A percentile compares a stretch with the other conserved stretches of the same genome.
These are phyloP conservation scores for Casuarius casuarius DNA, from an alignment of 2,113 vertebrate species.

Conservation along the genomic window DNA sequence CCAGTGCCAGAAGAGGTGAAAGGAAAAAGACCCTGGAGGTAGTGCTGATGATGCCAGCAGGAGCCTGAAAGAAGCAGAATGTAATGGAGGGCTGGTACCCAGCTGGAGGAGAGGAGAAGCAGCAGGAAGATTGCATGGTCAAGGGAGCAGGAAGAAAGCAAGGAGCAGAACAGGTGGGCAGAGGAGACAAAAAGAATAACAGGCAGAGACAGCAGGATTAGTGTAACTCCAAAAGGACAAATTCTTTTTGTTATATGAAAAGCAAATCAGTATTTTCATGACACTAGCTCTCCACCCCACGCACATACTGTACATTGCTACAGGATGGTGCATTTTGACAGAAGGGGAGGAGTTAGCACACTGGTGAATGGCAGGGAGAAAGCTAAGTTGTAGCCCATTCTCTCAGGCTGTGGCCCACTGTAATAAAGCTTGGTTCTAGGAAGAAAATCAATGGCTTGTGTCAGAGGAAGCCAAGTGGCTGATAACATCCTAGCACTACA, in stretches of 20 bases:
- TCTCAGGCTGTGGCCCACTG: not conserved
- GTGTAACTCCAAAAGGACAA: slow-evolving; percentile 31
- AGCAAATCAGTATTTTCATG: slow-evolving; percentile 30
- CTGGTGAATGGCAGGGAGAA: not conserved
- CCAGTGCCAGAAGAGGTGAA: not conserved
- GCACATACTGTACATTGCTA: not conserved
- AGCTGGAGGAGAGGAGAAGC: not conserved
- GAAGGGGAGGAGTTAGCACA: not conserved
- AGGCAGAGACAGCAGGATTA: not conserved
- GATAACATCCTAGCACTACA: not conserved
- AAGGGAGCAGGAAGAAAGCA: slow-evolving; percentile 1
- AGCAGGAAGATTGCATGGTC: not conserved
- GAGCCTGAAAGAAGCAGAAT: not conserved
- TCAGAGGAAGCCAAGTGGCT: slow-evolving; percentile 12
- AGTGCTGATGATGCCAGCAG: not conserved
- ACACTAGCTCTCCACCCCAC: not conserved
- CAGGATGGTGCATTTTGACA: not conserved
- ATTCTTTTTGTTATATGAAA: slow-evolving; percentile 19
- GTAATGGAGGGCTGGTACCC: not conserved
- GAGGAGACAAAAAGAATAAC: slow-evolving; percentile 21
- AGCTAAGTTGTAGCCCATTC: not conserved
- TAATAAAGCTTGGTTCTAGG: not conserved
- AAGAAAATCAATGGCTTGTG: slow-evolving; percentile 8
- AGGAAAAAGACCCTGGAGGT: not conserved
- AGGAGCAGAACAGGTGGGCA: slow-evolving; percentile 37